Percentiles rank a stretch among this genome's conserved stretches.
Evolutionary conservation across 2,888 invertebrate species (phyloP).

Genomic region (Noctua janthina): DNA sequence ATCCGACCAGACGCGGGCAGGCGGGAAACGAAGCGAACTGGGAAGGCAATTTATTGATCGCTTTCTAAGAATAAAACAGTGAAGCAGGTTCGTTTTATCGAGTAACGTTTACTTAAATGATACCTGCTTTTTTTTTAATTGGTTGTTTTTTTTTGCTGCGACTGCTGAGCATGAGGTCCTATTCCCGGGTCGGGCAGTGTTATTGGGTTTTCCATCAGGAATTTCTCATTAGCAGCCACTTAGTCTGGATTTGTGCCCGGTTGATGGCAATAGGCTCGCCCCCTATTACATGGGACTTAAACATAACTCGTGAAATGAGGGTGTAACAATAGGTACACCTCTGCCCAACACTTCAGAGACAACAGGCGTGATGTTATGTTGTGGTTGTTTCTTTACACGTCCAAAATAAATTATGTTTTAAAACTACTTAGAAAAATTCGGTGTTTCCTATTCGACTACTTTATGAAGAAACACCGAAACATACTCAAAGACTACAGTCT

Average conservation of each 20-base stretch:
- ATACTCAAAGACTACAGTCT: not conserved
- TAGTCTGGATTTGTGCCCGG: no score
- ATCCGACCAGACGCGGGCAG: slow-evolving; percentile 19
- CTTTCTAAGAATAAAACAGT: slow-evolving; percentile 46
- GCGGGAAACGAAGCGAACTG: slow-evolving; percentile 9
- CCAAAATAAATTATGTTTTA: not conserved
- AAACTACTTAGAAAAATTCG: not conserved
- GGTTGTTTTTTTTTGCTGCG: no score
- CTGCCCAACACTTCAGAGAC: no score
- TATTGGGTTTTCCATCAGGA: no score
- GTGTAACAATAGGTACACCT: no score
- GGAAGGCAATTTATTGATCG: slow-evolving; percentile 40
- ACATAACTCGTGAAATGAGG: no score
- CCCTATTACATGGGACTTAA: no score
- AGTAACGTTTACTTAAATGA: not conserved
- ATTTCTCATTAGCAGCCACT: no score
- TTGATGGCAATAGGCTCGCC: no score
- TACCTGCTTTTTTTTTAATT: not conserved
- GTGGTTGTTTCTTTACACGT: not conserved
- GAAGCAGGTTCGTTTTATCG: slow-evolving; percentile 14
- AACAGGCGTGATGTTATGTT: no score
- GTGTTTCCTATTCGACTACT: not conserved
- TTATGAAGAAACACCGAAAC: not conserved
- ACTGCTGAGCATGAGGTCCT: no score
- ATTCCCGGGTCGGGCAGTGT: no score